Base-by-base conservation (phyloP, 1,140 invertebrate species). In the Drosophila kikkawai region DNA sequence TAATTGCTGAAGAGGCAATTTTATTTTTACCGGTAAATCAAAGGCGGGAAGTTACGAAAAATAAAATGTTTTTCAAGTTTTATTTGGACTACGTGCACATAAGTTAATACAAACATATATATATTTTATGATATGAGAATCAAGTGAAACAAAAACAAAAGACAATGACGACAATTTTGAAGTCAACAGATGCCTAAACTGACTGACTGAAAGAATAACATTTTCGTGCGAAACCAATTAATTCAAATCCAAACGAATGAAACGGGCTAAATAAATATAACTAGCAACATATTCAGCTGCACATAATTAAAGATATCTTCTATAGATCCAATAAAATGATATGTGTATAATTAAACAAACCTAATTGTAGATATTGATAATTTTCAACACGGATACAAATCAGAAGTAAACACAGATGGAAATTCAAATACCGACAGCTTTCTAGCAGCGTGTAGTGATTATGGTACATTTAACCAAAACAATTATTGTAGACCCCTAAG, bases 181-280 rank as follows among this genome's bases (percentile, higher is more conserved):
- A 87, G 84, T 88, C 85, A 90, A 88, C 80, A 90, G 84, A 88
- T 90, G 84, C 84, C 84, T 88, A 88, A 84, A 90, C 84, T 88
- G 80, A 88, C 84, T 88, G 83, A 87, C 79, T 79, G 68, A 78
- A 55, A 45, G 57, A 68, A 60, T 48, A 64, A 83, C 59, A 75
- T 75, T 67, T 79, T 79, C 65, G 63, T 53, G 75, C 51, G 22
- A 78, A 79, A 70, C 67, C 34, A 37, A 44, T 37, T 76, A 51
- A 48, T 29, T n/a, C 1, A 48, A 65, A 61, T 63, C 36, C 48
- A 75, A 84, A 64, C 48, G 32, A 75, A 45, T 45, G 36, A 67
- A 75, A 48, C 32, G 58, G 36, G 75, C 79, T 64, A 82, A 85
- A 53, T 44, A 60, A 53, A 79, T 60, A 48, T 53, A 74, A 77